These are phyloP conservation scores for Drosophila sordidula DNA, from an alignment of 2,888 invertebrate species.

Conservation along the genomic window DNA sequence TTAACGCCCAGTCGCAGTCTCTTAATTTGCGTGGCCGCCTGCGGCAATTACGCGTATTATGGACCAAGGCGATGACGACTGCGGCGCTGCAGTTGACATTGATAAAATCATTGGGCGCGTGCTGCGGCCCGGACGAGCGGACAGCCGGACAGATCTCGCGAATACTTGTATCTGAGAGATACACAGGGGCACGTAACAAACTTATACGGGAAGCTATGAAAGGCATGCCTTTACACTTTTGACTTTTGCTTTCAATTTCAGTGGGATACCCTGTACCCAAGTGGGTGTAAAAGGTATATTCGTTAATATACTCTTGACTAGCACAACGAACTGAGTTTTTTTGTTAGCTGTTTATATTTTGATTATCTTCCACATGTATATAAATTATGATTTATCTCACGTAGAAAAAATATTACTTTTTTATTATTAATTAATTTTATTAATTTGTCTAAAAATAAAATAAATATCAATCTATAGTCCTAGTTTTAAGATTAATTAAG, in stretches of 20 bases:
- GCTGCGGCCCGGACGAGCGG: conserved; percentile 49
- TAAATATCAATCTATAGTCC: too few species aligned
- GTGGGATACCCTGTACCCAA: conserved; percentile 2
- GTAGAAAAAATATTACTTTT: too few species aligned
- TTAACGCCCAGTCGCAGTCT: conserved; percentile 65
- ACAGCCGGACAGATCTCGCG: conserved; percentile 15
- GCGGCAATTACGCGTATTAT: conserved; percentile 56
- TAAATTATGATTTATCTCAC: too few species aligned
- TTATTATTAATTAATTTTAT: too few species aligned
- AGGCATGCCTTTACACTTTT: conserved; percentile 43
- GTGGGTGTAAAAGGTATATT: too few species aligned
- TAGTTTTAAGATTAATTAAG: too few species aligned
- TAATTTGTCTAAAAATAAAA: too few species aligned
- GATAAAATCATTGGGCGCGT: conserved; percentile 78
- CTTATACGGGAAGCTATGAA: conserved; percentile 16
- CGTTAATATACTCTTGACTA: too few species aligned
- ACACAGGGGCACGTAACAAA: conserved; percentile 32
- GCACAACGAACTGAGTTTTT: too few species aligned
- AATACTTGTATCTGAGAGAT: conserved; percentile 22
- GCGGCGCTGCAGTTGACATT: conserved; percentile 69
- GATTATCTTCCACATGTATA: too few species aligned
- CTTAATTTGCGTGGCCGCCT: conserved; percentile 49
- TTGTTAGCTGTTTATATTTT: too few species aligned
- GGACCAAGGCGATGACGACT: conserved; percentile 36
- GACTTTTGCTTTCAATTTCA: conserved; percentile 52